Evolutionary conservation across 2,113 vertebrate species (phyloP).

Genomic region (Ameiurus melas): DNA sequence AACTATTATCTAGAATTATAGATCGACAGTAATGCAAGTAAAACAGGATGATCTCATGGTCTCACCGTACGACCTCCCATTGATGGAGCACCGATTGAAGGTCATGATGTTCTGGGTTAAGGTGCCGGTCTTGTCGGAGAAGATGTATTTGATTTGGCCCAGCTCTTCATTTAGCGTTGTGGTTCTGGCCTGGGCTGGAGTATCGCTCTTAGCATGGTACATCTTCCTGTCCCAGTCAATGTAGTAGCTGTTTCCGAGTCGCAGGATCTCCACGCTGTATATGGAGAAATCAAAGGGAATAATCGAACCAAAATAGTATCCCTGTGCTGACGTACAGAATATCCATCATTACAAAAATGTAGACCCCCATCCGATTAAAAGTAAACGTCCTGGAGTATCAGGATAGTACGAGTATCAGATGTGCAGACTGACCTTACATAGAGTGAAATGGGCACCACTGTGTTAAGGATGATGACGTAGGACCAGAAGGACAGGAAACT

Average conservation of each 20-base stretch:
- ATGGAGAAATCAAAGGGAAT: neutral
- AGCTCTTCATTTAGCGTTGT: slow-evolving; percentile 96
- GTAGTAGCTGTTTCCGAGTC: slow-evolving; percentile 92
- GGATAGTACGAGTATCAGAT: neutral
- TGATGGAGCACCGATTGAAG: slow-evolving; percentile 93
- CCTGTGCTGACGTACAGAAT: neutral
- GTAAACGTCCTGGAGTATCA: too few relatives aligned
- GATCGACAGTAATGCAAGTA: neutral
- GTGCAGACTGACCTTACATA: slow-evolving; percentile 82
- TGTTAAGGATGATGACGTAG: slow-evolving; percentile 95
- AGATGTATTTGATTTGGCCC: slow-evolving; percentile 94
- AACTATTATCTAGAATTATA: neutral
- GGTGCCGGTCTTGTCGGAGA: slow-evolving; percentile 96
- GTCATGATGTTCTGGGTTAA: slow-evolving; percentile 97
- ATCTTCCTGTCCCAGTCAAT: slow-evolving; percentile 97
- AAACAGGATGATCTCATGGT: neutral
- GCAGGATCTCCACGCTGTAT: slow-evolving; percentile 90
- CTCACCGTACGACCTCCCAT: slow-evolving; percentile 84
- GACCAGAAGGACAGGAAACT: slow-evolving; percentile 90
- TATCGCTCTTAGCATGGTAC: slow-evolving; percentile 84
- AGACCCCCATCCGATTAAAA: neutral
- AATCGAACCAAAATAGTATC: neutral
- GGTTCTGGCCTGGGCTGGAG: slow-evolving; percentile 85
- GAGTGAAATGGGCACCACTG: slow-evolving; percentile 95
- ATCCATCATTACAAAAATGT: neutral